Conservation (phyloP, 2,113 vertebrate species). For the Tetrax tetrax region DNA sequence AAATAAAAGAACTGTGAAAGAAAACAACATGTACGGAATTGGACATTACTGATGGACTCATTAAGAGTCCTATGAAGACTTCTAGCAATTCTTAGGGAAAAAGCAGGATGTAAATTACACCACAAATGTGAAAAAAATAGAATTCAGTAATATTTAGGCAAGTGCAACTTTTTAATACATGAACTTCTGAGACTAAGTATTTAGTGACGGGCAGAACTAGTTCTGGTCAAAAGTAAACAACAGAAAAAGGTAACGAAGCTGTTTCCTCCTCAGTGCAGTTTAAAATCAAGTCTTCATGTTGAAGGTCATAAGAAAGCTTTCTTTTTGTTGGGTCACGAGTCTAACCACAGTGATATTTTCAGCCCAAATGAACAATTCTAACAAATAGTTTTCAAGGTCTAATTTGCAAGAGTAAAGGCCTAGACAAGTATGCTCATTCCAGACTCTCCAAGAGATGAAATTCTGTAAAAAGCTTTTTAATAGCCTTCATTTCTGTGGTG, state of each 20-base stretch:
- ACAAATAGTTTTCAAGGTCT: neutral
- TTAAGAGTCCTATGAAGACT: neutral
- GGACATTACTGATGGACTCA: neutral
- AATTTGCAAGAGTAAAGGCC: neutral
- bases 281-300: neutral
- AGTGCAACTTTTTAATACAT: neutral
- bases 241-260: neutral
- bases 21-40: neutral
- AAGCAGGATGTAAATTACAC: neutral
- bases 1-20: neutral
- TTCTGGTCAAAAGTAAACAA: neutral
- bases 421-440: neutral
- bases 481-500: neutral
- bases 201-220: neutral
- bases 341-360: neutral
- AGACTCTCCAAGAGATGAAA: neutral
- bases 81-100: neutral
- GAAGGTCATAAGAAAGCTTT: neutral
- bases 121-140: neutral
- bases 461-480: neutral
- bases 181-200: neutral
- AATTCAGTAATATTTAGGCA: neutral
- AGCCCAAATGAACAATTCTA: neutral
- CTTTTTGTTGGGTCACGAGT: neutral
- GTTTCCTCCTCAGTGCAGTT: neutral